Conservation (phyloP, 2,113 vertebrate genomes). For the Candoia aspera region DNA sequence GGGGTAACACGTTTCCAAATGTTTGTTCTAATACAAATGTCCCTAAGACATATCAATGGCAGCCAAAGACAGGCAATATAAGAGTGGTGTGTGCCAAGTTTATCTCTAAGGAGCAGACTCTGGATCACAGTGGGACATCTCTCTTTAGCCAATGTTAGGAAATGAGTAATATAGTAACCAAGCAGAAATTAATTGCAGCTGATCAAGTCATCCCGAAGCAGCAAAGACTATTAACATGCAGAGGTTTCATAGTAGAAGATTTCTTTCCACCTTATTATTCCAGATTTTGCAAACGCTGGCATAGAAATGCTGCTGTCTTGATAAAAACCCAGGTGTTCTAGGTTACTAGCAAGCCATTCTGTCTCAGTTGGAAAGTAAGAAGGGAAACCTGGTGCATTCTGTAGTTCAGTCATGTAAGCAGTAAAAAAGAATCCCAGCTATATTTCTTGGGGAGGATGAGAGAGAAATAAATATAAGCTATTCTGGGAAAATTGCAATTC, state of each 20-base stretch:
- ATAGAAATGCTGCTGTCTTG: not conserved
- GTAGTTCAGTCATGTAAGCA: not conserved
- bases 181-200: not conserved
- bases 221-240: fast-evolving
- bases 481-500: not conserved
- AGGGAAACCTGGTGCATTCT: not conserved
- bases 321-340: not conserved
- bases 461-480: fast-evolving
- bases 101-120: not conserved
- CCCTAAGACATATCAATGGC: fast-evolving
- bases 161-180: not conserved
- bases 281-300: not conserved
- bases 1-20: not conserved
- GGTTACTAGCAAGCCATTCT: not conserved
- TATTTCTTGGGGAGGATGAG: not conserved
- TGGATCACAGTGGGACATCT: not conserved
- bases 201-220: fast-evolving
- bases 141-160: not conserved
- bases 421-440: not conserved
- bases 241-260: not conserved
- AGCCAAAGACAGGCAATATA: fast-evolving
- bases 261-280: not conserved
- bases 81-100: not conserved
- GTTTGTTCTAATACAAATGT: not conserved
- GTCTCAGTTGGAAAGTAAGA: not conserved